phyloP scores from a whole-genome alignment of 2,888 invertebrate species.

The Thymelicus lineola region DNA sequence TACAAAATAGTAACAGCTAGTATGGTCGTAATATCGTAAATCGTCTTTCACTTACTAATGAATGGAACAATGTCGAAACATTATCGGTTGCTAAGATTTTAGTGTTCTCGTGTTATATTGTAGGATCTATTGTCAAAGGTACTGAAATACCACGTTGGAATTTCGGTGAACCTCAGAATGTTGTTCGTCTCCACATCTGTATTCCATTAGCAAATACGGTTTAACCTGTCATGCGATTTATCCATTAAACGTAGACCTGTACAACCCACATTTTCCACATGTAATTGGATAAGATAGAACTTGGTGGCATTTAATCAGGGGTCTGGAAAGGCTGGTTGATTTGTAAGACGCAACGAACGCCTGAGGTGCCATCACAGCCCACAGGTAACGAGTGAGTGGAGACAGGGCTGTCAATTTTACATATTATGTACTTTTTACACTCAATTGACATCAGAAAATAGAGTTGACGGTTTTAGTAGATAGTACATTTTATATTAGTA shows the following conservation, averaged over 20 bases:
- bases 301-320: slow-evolving; percentile 68
- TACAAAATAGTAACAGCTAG: no score
- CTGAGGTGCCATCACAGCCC: slow-evolving; percentile 69
- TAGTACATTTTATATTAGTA: no score
- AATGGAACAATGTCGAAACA: slow-evolving; percentile 11
- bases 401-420: slow-evolving; percentile 56
- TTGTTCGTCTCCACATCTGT: slow-evolving; percentile 77
- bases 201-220: slow-evolving; percentile 81
- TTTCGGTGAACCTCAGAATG: slow-evolving; percentile 68
- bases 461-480: no score
- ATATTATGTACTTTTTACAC: no score
- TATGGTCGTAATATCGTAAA: background rate
- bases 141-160: slow-evolving; percentile 54
- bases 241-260: slow-evolving; percentile 57
- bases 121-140: slow-evolving; percentile 30
- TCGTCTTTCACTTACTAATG: background rate
- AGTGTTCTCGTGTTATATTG: background rate
- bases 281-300: slow-evolving; percentile 58
- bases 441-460: no score
- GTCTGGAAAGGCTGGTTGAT: slow-evolving; percentile 64
- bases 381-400: slow-evolving; percentile 64
- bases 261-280: slow-evolving; percentile 47
- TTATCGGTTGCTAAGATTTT: slow-evolving; percentile 7
- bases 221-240: slow-evolving; percentile 62
- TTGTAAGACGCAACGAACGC: slow-evolving; percentile 77